Evolutionary conservation across 2,888 invertebrate species (phyloP).

Genomic region (Hypomecis atomaria): DNA sequence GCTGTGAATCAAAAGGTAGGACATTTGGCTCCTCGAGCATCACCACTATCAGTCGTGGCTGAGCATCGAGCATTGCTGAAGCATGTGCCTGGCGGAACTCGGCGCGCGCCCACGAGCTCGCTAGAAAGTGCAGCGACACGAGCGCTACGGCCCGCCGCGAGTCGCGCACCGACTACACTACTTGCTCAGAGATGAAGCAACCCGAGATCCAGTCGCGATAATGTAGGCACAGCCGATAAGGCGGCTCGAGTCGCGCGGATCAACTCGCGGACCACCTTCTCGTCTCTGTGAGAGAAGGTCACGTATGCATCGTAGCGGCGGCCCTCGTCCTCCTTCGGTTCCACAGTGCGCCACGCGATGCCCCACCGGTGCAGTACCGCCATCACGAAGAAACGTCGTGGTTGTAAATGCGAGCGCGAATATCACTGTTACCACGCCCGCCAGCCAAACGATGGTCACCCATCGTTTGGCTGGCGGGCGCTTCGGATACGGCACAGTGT

Average conservation of each 20-base stretch:
- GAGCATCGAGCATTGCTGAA: neutral
- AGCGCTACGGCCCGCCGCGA: constrained; percentile 13
- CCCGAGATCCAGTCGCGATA: constrained; percentile 7
- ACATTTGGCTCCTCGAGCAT: constrained; percentile 6
- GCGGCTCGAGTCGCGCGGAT: constrained; percentile 8
- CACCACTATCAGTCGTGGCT: constrained; percentile 2
- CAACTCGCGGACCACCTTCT: neutral
- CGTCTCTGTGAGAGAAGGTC: constrained; percentile 12
- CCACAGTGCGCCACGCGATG: no score
- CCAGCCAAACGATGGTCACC: no score
- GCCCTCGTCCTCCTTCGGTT: neutral
- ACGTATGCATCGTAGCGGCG: constrained; percentile 16
- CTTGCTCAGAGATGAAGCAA: neutral
- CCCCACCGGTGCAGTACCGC: no score
- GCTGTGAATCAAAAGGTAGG: no score
- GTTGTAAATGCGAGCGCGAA: no score
- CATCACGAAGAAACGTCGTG: no score
- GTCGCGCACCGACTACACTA: constrained; percentile 5
- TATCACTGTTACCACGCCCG: no score
- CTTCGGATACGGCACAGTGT: no score
- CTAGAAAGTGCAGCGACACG: constrained; percentile 11
- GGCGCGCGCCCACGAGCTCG: constrained; percentile 9
- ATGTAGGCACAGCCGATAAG: constrained; percentile 14
- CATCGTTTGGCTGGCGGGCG: no score
- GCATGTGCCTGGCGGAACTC: constrained; percentile 13